Evolutionary conservation across 2,888 invertebrate species (phyloP), one percentile per base, ranked within the genome.

Genomic region (Drosophila bunnanda): DNA sequence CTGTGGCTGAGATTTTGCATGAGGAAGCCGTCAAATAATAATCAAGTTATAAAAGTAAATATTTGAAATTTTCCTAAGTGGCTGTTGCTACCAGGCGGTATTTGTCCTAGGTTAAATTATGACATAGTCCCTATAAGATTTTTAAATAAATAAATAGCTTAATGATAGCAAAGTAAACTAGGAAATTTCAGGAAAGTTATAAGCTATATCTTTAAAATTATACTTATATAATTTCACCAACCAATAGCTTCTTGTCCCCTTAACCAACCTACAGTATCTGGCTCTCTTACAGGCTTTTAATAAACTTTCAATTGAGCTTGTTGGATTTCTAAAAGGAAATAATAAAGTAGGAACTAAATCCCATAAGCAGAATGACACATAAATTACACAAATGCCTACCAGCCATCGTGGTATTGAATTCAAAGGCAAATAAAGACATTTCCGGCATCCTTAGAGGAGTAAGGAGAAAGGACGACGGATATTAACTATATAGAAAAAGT

Each of bases 341-440:
- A 64, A 28, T 28, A 17, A 48, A 77, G 59, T 66, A 61, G 48
- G 36, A 72, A 67, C 55, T 72, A 70, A 82, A 85, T 75, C 68
- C 77, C 82, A 82, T 79, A 84, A 73, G 76, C 74, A 81, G 53
- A 71, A 44, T 48, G 59, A 70, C 82, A 58, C 75, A 76, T 61
- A 76, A 71, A 52, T 41, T 56, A 72, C 82, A 56, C 73, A 76
- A 61, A 76, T 73, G 70, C 56, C 62, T 48, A n/a, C 55, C 72
- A 56, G 65, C 53, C 50, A 59, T 43, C 22, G 25, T 34, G 62
- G 44, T 62, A 75, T 52, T 36, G 46, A 56, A 67, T 61, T 68
- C 65, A 64, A 72, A 66, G 70, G 66, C 75, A 80, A 79, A 89
- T 89, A 81, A 81, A 88, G 88, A 87, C 88, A 68, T 85, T 79